A percentile compares a stretch with the other conserved stretches of the same genome.
These are phyloP conservation scores for Scolopax bukidnonensis DNA, from an alignment of 2,797 vertebrate species.

Conservation along the genomic window DNA sequence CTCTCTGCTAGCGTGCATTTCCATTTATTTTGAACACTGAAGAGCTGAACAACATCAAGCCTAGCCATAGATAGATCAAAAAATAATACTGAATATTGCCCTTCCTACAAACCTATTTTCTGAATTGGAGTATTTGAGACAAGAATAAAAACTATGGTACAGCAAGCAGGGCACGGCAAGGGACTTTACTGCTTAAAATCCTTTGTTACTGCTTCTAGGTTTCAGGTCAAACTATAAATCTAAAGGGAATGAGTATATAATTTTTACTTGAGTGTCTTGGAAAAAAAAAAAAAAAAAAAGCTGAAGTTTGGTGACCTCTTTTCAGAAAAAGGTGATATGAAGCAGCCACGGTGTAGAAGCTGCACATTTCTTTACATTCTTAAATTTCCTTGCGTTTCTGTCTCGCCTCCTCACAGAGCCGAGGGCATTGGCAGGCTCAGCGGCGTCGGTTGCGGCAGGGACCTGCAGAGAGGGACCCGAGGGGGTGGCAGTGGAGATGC, in stretches of 20 bases:
- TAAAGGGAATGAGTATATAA: background rate
- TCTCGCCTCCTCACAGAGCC: rapidly evolving
- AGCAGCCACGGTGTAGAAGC: background rate
- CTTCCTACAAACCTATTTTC: background rate
- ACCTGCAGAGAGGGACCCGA: rapidly evolving
- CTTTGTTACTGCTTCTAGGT: background rate
- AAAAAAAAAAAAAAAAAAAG: rapidly evolving
- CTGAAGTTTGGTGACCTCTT: background rate
- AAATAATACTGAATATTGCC: background rate
- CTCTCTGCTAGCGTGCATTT: background rate
- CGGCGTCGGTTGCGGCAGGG: rapidly evolving
- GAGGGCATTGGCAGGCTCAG: rapidly evolving
- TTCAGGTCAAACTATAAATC: background rate
- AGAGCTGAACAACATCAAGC: background rate
- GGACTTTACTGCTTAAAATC: background rate
- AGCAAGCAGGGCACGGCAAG: background rate
- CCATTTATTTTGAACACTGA: background rate
- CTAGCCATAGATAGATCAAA: background rate
- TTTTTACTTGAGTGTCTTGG: background rate
- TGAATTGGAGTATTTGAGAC: background rate
- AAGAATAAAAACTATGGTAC: background rate
- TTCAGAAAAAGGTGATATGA: rapidly evolving
- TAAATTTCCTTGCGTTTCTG: too few relatives aligned
- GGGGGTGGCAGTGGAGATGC: rapidly evolving
- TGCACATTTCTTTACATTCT: background rate